A percentile compares a stretch with the other conserved stretches of the same genome.
phyloP scores from a whole-genome alignment of 2,888 invertebrate species.

The Parnassius orleans region DNA sequence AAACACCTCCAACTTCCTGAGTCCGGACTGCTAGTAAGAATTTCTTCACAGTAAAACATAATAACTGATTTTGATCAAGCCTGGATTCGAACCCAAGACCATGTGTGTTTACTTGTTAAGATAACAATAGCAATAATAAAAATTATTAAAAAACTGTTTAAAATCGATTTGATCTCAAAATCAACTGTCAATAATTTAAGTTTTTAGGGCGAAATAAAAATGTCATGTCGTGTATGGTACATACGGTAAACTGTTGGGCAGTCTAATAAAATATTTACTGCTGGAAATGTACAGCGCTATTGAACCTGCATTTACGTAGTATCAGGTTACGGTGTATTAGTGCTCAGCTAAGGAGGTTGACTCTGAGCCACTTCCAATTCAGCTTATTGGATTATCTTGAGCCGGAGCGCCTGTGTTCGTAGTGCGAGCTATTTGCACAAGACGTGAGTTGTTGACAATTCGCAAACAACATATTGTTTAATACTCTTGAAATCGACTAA shows the following conservation, averaged over 20 bases:
- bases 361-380: slow-evolving; percentile 53
- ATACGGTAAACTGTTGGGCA: neutral
- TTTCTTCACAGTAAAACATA: no score
- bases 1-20: no score
- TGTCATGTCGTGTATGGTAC: no score
- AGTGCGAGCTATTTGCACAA: slow-evolving; percentile 29
- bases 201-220: no score
- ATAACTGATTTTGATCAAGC: no score
- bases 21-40: no score
- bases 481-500: slow-evolving; percentile 5
- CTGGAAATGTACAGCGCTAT: slow-evolving; percentile 1
- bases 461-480: slow-evolving; percentile 13
- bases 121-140: no score
- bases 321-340: slow-evolving; percentile 34
- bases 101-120: no score
- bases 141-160: no score
- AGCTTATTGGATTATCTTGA: slow-evolving; percentile 58
- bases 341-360: slow-evolving; percentile 49
- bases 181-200: no score
- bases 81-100: no score
- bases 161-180: no score
- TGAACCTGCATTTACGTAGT: slow-evolving; percentile 18
- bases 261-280: slow-evolving; percentile 5
- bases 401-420: slow-evolving; percentile 31
- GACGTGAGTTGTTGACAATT: slow-evolving; percentile 17